Conservation (phyloP, 2,888 invertebrate genomes). For the Crioceris asparagi region DNA sequence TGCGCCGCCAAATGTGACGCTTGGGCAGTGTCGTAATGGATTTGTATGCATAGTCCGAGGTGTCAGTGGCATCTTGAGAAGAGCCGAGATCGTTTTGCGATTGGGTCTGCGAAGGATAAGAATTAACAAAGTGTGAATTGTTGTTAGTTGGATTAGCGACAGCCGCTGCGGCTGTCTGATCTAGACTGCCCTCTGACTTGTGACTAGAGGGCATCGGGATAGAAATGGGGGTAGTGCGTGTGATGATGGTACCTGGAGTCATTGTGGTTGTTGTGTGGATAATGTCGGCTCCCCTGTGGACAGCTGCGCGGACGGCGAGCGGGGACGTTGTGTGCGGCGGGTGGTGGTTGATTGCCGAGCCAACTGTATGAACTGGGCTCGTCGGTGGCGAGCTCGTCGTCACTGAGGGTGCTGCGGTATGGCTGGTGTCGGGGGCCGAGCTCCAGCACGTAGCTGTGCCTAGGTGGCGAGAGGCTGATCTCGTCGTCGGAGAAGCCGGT, state of each 20-base stretch:
- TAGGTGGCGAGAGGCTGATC: slow-evolving; percentile 54
- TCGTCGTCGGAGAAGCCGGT: slow-evolving; percentile 80
- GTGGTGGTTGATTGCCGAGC: slow-evolving; percentile 20
- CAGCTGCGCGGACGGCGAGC: slow-evolving; percentile 43
- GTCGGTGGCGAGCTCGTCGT: slow-evolving; percentile 39
- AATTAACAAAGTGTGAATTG: slow-evolving; percentile 22
- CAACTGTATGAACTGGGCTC: slow-evolving; percentile 32
- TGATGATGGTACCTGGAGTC: slow-evolving; percentile 37
- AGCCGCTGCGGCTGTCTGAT: slow-evolving; percentile 30
- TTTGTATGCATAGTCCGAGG: slow-evolving; percentile 26
- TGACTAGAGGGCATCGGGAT: slow-evolving; percentile 47
- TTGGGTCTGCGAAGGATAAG: slow-evolving; percentile 36
- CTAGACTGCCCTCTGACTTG: slow-evolving; percentile 45
- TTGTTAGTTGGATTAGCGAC: too few relatives aligned
- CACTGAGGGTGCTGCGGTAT: slow-evolving; percentile 36
- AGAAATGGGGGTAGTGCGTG: slow-evolving; percentile 38
- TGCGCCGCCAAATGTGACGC: slow-evolving; percentile 60
- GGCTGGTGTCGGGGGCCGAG: slow-evolving; percentile 39
- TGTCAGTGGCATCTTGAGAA: slow-evolving; percentile 19
- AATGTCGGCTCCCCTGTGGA: slow-evolving; percentile 45
- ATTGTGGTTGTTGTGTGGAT: not conserved
- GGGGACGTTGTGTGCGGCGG: slow-evolving; percentile 38
- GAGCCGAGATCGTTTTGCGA: slow-evolving; percentile 36
- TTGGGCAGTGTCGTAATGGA: slow-evolving; percentile 34
- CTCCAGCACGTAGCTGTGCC: slow-evolving; percentile 51